Evolutionary conservation across 2,113 vertebrate genomes (phyloP).

Genomic region (Muntiacus reevesi): DNA sequence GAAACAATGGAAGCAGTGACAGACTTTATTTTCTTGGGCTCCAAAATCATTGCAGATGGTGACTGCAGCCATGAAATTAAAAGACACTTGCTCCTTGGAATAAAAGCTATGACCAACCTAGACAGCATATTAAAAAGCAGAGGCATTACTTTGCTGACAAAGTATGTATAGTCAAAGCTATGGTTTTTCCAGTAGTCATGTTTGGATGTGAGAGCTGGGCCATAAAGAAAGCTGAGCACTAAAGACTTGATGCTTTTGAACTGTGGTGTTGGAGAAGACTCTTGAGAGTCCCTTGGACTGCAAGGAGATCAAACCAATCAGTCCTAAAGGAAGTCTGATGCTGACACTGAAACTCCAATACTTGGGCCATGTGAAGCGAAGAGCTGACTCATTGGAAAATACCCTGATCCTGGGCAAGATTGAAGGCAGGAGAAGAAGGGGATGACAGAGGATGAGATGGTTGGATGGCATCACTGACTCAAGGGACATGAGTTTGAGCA

Average conservation of each 20-base stretch:
- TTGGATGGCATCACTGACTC: neutral
- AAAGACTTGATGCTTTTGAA: neutral
- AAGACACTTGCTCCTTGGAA: neutral
- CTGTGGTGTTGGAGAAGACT: neutral
- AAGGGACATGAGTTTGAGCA: neutral
- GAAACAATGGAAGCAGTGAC: neutral
- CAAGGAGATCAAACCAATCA: neutral
- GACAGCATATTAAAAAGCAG: neutral
- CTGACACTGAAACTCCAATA: neutral
- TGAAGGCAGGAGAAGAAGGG: neutral
- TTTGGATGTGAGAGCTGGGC: neutral
- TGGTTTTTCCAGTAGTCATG: neutral
- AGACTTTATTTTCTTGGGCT: neutral
- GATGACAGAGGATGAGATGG: neutral
- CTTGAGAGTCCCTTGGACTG: neutral
- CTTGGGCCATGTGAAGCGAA: neutral
- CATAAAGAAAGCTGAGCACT: neutral
- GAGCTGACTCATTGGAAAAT: neutral
- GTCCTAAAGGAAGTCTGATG: neutral
- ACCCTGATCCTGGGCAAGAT: neutral
- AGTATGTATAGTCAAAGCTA: neutral
- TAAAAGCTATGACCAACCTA: neutral
- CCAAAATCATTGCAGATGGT: neutral
- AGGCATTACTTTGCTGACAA: neutral
- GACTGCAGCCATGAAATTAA: neutral